Base-by-base conservation (phyloP, 2,797 vertebrate species). In the Lithobates pipiens region DNA sequence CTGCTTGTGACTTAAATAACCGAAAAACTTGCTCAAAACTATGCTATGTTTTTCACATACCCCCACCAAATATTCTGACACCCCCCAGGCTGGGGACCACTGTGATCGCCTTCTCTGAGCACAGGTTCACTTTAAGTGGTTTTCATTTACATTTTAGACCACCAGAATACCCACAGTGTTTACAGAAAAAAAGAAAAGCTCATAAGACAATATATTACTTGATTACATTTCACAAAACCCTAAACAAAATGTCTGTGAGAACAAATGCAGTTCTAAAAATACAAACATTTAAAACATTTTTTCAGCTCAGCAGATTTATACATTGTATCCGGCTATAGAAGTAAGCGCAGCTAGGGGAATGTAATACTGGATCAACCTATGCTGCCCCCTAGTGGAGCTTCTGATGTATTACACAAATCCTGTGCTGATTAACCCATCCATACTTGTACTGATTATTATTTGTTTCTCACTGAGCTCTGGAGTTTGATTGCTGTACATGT, bases 381-480 rank as follows among this genome's bases (percentile, higher is more conserved):
- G 69, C 25, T 78, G 27, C 76, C 81, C 76, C 81, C 85, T 75
- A 32, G 80, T 87, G 85, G 57, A n/a, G 11, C 1, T 5, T 27
- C 2, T n/a, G 1, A 27, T 39, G n/a, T 7, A 85, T 42, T 54
- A 80, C 84, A 75, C 18, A 15, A 21, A 21, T 13, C 21, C 13
- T 25, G 1, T 18, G 34, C 46, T 57, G 65, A 36, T 25, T 36
- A 57, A 27, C 39, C 27, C 36, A 34, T 25, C 46, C 50, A 70
- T 25, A 67, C 25, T 0, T 67, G 3, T 15, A 3, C n/a, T 25
- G 65, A 11, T 29, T 11, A 61, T 21, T 3, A 29, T 15, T 67
- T 67, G 27, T 29, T 67, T 29, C 11, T 27, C 2, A 67, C n/a
- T 65, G 61, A n/a, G 23, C 11, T 15, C 25, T 67, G 2, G 8